Base-by-base conservation (phyloP, 2,888 invertebrate species). In the Troides aeacus region DNA sequence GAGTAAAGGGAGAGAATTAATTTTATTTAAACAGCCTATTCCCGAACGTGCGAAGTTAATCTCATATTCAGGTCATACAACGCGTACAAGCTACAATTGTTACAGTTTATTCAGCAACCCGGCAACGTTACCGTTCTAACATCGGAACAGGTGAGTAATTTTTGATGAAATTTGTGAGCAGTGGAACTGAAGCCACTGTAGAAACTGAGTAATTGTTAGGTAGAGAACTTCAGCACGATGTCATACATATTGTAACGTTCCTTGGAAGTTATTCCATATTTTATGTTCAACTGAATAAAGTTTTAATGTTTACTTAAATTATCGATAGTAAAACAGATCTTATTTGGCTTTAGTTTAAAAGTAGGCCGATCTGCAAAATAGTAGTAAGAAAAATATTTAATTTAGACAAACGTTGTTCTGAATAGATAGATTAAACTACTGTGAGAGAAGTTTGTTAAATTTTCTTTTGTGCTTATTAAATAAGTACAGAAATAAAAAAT, bases 41-140 rank as follows among this genome's bases (percentile, higher is more conserved):
- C 46, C 58, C 58, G 46, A 36, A 68, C 58, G 58, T 63, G 62
- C 17, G 57, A 63, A 59, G 50, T 58, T 68, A 23, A 59, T 68
- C 24, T 68, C 58, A 63, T 63, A 84, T 85, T 83, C 81, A 76
- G 78, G 74, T 84, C 85, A 85, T 87, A 86, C 86, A 87, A 85
- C 75, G 78, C 80, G 79, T 77, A 62, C 42, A 24, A 56, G 82
- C 74, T 74, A 77, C 78, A 82, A 86, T 86, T 83, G 82, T 81
- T 78, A 65, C 83, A 84, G 85, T 87, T 86, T 87, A 85, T 85
- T 85, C 84, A 86, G 82, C 81, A 80, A 79, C 72, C 75, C 72
- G 71, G 67, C 68, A 62, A 63, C 68, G 58, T 50, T 46, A 58
- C 62, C 46, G 68, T 57, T 68, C 64, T 23, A 68, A 68, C 58